Conservation (phyloP, 2,888 invertebrate species). For the Drosophila meridionalis region DNA sequence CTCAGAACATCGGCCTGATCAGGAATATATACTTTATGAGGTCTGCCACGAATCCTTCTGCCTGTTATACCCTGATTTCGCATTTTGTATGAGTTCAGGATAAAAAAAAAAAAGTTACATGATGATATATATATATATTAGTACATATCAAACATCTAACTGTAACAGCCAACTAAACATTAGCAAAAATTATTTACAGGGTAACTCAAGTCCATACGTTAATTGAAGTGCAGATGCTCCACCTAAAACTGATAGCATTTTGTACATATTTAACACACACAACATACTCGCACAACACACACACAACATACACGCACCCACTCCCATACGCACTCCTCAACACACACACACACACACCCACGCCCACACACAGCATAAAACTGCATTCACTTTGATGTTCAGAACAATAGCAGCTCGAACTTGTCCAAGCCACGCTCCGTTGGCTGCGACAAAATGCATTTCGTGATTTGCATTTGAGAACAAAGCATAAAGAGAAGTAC, state of each 20-base stretch:
- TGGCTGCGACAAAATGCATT: conserved; percentile 20
- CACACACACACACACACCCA: background rate
- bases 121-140: background rate
- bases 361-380: background rate
- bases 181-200: conserved; percentile 2
- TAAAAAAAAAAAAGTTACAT: too few relatives aligned
- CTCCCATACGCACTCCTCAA: background rate
- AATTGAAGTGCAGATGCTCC: conserved; percentile 19
- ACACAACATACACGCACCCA: background rate
- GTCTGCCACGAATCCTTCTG: too few relatives aligned
- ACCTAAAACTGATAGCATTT: conserved; percentile 25
- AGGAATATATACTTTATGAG: too few relatives aligned
- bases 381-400: conserved; percentile 14
- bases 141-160: background rate
- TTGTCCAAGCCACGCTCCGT: conserved; percentile 47
- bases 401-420: conserved; percentile 39
- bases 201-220: background rate
- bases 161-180: background rate
- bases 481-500: background rate
- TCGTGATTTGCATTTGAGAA: conserved; percentile 5
- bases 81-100: too few relatives aligned
- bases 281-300: background rate
- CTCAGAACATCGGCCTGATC: too few relatives aligned
- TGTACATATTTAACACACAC: conserved; percentile 32
- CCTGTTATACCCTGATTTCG: too few relatives aligned